phyloP scores from a whole-genome alignment of 2,888 invertebrate species.

The Phragmatobia fuliginosa region DNA sequence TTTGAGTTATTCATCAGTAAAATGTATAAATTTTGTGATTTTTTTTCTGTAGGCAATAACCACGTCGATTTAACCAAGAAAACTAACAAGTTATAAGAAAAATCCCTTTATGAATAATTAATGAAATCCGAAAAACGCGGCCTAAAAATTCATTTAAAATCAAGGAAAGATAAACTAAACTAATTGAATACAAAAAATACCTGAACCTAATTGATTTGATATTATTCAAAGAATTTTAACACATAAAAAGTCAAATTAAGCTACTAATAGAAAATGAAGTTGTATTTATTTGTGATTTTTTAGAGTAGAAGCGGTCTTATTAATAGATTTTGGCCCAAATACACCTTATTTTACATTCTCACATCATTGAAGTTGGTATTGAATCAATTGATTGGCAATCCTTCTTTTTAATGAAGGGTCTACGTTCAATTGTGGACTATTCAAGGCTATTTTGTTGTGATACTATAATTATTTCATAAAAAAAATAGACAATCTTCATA shows the following conservation, averaged over 20 bases:
- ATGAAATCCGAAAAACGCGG: slow-evolving; percentile 22
- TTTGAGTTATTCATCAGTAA: not conserved
- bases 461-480: too few species aligned
- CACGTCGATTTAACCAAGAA: slow-evolving; percentile 6
- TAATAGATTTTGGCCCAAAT: too few species aligned
- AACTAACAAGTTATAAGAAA: not conserved
- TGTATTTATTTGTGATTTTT: not conserved
- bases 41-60: not conserved
- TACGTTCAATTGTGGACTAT: too few species aligned
- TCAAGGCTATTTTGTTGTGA: too few species aligned
- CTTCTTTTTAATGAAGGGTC: too few species aligned
- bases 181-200: slow-evolving; percentile 28
- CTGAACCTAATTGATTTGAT: slow-evolving; percentile 23
- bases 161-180: slow-evolving; percentile 17
- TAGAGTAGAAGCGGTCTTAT: not conserved
- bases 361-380: not conserved
- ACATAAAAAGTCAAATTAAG: not conserved
- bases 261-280: not conserved
- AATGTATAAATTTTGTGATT: not conserved
- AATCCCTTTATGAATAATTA: slow-evolving; percentile 22
- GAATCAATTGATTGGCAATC: too few species aligned
- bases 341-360: too few species aligned
- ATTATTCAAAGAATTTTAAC: not conserved
- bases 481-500: too few species aligned
- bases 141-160: slow-evolving; percentile 19